These are phyloP conservation scores for Centropus unirufus DNA, from an alignment of 2,113 vertebrate genomes.

Conservation along the genomic window DNA sequence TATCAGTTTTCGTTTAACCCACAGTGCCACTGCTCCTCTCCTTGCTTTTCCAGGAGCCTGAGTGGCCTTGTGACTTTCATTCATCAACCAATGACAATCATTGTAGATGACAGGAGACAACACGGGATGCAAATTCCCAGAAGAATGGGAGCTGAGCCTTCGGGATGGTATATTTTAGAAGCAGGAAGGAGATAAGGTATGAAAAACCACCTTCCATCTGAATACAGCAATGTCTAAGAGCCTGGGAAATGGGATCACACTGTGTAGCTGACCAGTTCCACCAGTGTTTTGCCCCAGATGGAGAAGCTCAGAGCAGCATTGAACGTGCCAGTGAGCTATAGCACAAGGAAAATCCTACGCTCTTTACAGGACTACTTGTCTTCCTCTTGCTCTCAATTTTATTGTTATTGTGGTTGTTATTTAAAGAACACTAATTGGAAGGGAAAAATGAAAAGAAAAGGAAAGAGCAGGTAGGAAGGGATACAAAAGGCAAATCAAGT, in stretches of 20 bases:
- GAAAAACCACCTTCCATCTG: neutral
- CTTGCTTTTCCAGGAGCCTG: neutral
- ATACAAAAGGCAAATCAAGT: neutral
- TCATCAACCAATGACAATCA: accelerated
- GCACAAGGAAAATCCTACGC: neutral
- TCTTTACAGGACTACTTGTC: neutral
- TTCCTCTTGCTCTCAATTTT: neutral
- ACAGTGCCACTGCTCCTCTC: neutral
- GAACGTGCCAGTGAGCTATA: neutral
- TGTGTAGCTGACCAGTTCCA: neutral
- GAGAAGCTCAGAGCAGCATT: neutral
- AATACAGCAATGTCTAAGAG: neutral
- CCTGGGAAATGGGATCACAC: neutral
- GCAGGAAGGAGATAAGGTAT: neutral
- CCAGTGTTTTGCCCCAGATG: neutral
- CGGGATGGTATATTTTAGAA: neutral
- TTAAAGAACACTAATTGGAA: neutral
- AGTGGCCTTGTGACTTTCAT: neutral
- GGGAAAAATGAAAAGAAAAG: neutral
- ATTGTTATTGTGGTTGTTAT: neutral
- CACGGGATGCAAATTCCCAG: neutral
- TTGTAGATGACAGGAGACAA: neutral
- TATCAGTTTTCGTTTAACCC: neutral
- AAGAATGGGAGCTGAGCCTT: neutral
- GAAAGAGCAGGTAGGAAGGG: neutral